phyloP scores from a whole-genome alignment of 2,888 invertebrate species.

The Ormyrus rosae region DNA sequence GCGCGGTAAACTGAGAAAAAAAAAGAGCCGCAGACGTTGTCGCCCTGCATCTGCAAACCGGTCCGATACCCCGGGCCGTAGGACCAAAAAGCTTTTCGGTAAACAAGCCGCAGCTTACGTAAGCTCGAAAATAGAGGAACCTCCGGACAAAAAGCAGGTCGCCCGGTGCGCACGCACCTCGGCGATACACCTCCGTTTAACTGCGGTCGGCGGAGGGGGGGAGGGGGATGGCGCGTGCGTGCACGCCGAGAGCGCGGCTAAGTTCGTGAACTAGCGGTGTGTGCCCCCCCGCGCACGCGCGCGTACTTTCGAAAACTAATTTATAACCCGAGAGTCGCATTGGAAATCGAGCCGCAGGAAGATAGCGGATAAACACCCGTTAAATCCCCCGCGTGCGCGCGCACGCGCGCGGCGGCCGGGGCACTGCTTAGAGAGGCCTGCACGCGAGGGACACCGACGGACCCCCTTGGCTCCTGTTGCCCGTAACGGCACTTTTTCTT shows the following conservation, averaged over 20 bases:
- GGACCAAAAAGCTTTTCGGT: too few relatives aligned
- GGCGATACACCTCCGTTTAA: too few relatives aligned
- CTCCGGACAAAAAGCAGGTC: too few relatives aligned
- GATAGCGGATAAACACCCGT: slow-evolving; percentile 41
- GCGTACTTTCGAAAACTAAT: slow-evolving; percentile 46
- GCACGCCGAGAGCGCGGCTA: neutral
- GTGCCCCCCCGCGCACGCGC: neutral
- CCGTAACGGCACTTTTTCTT: slow-evolving; percentile 31
- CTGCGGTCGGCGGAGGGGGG: too few relatives aligned
- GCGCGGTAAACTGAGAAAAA: too few relatives aligned
- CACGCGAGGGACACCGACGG: slow-evolving; percentile 11
- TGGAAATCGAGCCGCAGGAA: slow-evolving; percentile 19
- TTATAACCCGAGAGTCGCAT: slow-evolving; percentile 30
- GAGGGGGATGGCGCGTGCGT: slow-evolving; percentile 16
- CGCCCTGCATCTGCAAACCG: too few relatives aligned
- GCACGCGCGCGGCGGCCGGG: neutral
- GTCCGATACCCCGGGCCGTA: too few relatives aligned
- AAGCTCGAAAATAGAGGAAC: too few relatives aligned
- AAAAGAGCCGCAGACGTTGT: too few relatives aligned
- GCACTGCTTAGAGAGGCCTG: too few relatives aligned
- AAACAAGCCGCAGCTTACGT: too few relatives aligned
- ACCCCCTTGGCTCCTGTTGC: neutral
- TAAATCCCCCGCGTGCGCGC: slow-evolving; percentile 13
- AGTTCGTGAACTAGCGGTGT: slow-evolving; percentile 14
- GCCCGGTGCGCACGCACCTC: too few relatives aligned